These are phyloP conservation scores for Platycercus adscitus DNA, from an alignment of 2,113 vertebrate species.

Conservation along the genomic window DNA sequence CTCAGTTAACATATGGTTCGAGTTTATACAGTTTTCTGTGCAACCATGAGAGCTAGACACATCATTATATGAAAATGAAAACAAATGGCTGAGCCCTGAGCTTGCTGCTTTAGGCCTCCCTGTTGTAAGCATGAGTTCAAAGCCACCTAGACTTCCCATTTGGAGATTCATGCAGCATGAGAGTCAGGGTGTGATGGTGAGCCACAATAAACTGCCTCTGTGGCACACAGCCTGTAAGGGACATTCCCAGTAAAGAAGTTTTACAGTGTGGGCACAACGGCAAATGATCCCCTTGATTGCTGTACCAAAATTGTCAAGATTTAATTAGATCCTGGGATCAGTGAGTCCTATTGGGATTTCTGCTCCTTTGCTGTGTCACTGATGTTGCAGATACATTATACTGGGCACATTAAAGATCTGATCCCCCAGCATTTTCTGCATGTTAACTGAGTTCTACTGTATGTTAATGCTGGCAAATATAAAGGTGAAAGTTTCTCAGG, in stretches of 20 bases:
- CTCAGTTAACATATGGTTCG: slow-evolving; percentile 67
- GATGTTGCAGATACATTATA: neutral
- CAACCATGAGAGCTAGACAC: slow-evolving; percentile 69
- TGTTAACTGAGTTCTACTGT: neutral
- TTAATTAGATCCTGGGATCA: neutral
- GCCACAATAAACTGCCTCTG: neutral
- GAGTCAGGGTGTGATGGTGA: neutral
- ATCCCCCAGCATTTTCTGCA: neutral
- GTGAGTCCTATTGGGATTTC: neutral
- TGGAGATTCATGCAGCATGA: slow-evolving; percentile 18
- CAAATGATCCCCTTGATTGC: neutral
- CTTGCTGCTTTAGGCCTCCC: slow-evolving; percentile 1
- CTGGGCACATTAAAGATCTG: neutral
- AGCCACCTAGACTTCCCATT: slow-evolving; percentile 1
- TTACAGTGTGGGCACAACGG: neutral
- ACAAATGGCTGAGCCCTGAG: slow-evolving; percentile 58
- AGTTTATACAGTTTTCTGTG: slow-evolving; percentile 67
- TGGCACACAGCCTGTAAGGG: neutral
- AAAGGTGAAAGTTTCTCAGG: neutral
- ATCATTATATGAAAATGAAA: slow-evolving; percentile 72
- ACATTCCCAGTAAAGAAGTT: neutral
- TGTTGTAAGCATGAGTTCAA: slow-evolving; percentile 12
- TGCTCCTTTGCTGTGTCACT: neutral
- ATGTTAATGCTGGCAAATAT: neutral
- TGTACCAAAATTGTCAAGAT: slow-evolving; percentile 13